A percentile compares a stretch with the other conserved stretches of the same genome.
Evolutionary conservation across 2,797 vertebrate species (phyloP).

Genomic region (Helostoma temminkii): DNA sequence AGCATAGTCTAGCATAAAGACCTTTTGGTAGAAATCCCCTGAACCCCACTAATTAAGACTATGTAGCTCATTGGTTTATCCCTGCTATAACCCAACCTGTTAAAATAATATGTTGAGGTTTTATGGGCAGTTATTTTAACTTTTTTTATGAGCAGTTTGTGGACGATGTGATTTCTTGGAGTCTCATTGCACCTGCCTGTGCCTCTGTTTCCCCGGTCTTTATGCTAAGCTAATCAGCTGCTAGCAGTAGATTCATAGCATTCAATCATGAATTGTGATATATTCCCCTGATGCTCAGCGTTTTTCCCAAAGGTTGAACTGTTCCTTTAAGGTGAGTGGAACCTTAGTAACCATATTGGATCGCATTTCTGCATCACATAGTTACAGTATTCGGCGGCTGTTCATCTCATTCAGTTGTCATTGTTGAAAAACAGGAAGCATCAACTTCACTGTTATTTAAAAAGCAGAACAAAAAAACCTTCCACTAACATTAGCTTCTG

Average conservation of each 20-base stretch:
- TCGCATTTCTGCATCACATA: not conserved
- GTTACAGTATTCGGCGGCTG: not conserved
- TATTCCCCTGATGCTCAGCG: too few species aligned
- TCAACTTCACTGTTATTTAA: slow-evolving; percentile 20
- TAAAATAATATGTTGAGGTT: too few species aligned
- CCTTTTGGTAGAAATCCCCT: not conserved
- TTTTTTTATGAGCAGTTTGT: too few species aligned
- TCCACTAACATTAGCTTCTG: slow-evolving; percentile 43
- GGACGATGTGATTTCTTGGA: too few species aligned
- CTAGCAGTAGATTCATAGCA: not conserved
- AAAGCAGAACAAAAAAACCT: slow-evolving; percentile 18
- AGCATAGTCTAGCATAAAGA: not conserved
- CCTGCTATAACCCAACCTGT: not conserved
- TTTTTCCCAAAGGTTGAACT: not conserved
- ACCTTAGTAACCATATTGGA: not conserved
- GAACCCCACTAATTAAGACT: not conserved
- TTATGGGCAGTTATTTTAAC: too few species aligned
- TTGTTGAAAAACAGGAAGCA: not conserved
- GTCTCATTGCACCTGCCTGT: too few species aligned
- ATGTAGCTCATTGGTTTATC: not conserved
- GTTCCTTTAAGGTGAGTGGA: slow-evolving; percentile 1
- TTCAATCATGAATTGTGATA: too few species aligned
- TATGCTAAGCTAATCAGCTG: too few species aligned
- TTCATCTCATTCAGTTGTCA: not conserved
- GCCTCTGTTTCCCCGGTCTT: too few species aligned